Base-by-base conservation (phyloP, 2,113 vertebrate species). In the Bettongia penicillata region DNA sequence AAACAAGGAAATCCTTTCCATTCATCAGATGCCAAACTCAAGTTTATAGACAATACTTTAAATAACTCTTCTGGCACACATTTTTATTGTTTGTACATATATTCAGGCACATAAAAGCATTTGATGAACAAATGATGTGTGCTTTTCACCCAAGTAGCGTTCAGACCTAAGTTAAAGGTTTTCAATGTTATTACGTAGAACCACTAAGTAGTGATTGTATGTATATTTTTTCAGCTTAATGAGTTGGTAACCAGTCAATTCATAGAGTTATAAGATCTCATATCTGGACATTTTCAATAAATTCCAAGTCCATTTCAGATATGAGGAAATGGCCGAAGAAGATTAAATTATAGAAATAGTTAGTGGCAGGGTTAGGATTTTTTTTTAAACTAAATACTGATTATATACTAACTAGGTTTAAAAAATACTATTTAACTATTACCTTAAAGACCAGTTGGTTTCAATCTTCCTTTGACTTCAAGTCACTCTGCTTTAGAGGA, bases 191-290 rank as follows among this genome's bases (percentile, higher is more conserved):
- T 96, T 92, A 24, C 6, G 92, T 93, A n/a, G 52, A 91, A 90
- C 6, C 47, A 93, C 95, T 93, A 95, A 3, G 96, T 24, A 57
- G 23, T 93, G 51, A 49, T 2, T 92, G 53, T 7, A 57, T 92
- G 53, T 10, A 92, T 96, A 0, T 61, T 94, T 95, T 94, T 7
- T 48, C 48, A 19, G 52, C 23, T 25, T 47, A 49, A 57, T 4
- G 95, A 16, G 50, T 89, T 94, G 25, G 23, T 96, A 89, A 49
- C 26, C 48, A 92, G 94, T 37, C 48, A 93, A 94, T 48, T 95
- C 14, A 89, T 24, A 94, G 92, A 91, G n/a, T 95, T 31, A 89
- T 57, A 91, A 94, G 57, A 48, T 52, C 23, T 50, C 93, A 91
- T 37, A 3, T 53, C 10, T 23, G 2, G 0, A 96, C 8, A 22